These are phyloP conservation scores for Galerucella nymphaeae DNA, from an alignment of 2,888 invertebrate genomes.

Conservation along the genomic window DNA sequence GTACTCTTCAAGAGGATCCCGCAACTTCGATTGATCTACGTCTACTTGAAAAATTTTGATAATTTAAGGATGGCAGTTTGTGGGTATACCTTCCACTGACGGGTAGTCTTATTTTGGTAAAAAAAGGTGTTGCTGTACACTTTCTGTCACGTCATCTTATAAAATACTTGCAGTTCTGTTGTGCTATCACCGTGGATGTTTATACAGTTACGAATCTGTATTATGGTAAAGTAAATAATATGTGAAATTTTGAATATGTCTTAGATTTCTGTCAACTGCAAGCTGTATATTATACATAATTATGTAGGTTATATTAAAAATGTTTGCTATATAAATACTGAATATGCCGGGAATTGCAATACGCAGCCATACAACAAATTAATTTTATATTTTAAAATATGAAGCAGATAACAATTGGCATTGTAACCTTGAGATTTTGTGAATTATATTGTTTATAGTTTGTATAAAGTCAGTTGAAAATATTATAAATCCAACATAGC, in stretches of 20 bases:
- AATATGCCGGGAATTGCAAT: too few relatives aligned
- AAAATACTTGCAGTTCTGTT: constrained; percentile 1
- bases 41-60: background rate
- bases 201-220: constrained; percentile 16
- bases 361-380: too few relatives aligned
- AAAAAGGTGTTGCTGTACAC: constrained; percentile 18
- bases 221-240: constrained; percentile 37
- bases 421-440: too few relatives aligned
- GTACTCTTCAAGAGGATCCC: constrained; percentile 11
- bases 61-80: constrained; percentile 8
- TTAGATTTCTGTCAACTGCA: constrained; percentile 38
- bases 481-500: too few relatives aligned
- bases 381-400: too few relatives aligned
- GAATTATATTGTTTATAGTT: too few relatives aligned
- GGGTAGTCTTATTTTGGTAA: background rate
- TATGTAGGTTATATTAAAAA: constrained; percentile 7
- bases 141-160: background rate
- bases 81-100: background rate
- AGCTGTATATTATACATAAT: constrained; percentile 35
- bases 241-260: constrained; percentile 12
- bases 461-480: too few relatives aligned
- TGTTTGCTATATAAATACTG: too few relatives aligned
- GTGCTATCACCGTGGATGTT: constrained; percentile 17
- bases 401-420: too few relatives aligned
- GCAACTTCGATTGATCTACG: constrained; percentile 17